These are phyloP conservation scores for Corythaixoides concolor DNA, from an alignment of 2,113 vertebrate species.

Conservation along the genomic window DNA sequence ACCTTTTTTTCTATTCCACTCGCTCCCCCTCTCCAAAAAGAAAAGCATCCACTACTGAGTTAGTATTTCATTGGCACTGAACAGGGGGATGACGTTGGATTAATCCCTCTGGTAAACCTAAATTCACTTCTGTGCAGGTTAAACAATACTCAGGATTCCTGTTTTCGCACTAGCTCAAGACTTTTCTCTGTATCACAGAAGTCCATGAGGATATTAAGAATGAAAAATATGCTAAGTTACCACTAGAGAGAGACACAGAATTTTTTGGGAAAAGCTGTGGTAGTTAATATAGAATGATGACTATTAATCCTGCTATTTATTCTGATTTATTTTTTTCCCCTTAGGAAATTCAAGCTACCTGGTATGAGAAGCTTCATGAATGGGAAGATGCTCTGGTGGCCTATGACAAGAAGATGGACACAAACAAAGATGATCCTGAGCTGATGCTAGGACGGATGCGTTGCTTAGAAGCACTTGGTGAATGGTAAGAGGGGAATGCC, in stretches of 20 bases:
- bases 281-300: not conserved
- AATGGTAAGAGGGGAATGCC: constrained; percentile 83
- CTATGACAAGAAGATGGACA: constrained; percentile 97
- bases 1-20: not conserved
- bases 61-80: not conserved
- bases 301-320: not conserved
- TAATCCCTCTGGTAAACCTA: not conserved
- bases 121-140: not conserved
- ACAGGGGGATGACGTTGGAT: not conserved
- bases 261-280: not conserved
- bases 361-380: constrained; percentile 98
- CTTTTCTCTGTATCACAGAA: not conserved
- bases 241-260: fast-evolving
- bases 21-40: not conserved
- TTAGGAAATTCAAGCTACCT: constrained; percentile 98
- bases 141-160: not conserved
- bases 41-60: not conserved
- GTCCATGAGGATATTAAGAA: not conserved
- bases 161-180: not conserved
- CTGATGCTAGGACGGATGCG: constrained; percentile 96
- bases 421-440: constrained; percentile 96
- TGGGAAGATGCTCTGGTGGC: constrained; percentile 97
- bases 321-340: not conserved
- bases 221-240: not conserved
- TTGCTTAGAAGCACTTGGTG: constrained; percentile 94